Evolutionary conservation across 2,888 invertebrate genomes (phyloP).

Genomic region (Hartigia nigra): DNA sequence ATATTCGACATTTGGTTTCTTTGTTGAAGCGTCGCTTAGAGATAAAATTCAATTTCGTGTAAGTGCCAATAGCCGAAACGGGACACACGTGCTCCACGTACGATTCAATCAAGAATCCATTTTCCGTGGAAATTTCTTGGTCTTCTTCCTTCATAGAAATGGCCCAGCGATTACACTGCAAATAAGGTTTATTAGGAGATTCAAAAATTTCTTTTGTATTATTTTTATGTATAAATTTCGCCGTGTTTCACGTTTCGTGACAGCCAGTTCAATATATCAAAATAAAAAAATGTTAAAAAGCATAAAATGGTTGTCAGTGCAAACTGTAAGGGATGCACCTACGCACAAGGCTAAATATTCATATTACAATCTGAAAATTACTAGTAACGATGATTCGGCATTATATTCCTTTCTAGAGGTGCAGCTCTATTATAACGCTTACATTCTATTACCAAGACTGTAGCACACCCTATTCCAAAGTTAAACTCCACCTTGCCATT

Average conservation of each 20-base stretch:
- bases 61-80: neutral
- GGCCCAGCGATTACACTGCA: neutral
- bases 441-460: constrained; percentile 47
- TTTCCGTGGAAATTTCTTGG: neutral
- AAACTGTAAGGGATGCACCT: neutral
- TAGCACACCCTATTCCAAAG: constrained; percentile 44
- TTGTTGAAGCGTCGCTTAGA: neutral
- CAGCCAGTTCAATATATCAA: no score
- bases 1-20: neutral
- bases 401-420: constrained; percentile 28
- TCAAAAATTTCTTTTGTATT: neutral
- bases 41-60: neutral
- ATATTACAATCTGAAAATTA: neutral
- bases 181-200: neutral
- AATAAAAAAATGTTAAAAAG: neutral
- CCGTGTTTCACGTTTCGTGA: neutral
- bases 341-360: neutral
- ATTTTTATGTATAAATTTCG: neutral
- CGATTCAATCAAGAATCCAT: neutral
- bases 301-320: neutral
- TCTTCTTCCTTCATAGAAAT: neutral
- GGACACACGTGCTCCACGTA: neutral
- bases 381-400: constrained; percentile 8
- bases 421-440: constrained; percentile 52
- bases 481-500: constrained; percentile 51